Base-by-base conservation (phyloP, 2,888 invertebrate genomes). In the Agonum fuliginosum region DNA sequence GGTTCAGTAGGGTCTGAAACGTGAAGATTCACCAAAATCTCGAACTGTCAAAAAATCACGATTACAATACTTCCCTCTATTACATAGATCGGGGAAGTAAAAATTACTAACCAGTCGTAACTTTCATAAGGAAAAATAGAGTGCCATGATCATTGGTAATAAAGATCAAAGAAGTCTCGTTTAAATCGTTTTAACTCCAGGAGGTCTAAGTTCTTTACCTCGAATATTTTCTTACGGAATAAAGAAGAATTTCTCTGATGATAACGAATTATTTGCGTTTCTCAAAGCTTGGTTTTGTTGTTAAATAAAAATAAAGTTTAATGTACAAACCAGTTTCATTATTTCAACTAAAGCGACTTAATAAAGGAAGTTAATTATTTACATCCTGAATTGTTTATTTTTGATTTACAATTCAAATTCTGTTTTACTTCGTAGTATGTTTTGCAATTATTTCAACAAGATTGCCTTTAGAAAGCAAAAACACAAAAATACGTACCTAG, bases 351-450 rank as follows among this genome's bases (percentile, higher is more conserved):
- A 62, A 17, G 54, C 22, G 54, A 54, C 54, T 62, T 62, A 62
- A 62, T 62, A 30, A 62, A 62, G 58, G 58, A 62, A 62, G 58
- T 62, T 62, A 62, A 62, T 62, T 62, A 62, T 34, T 30, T 14
- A 62, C 58, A 62, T 62, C 58, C 58, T 62, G 30, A 62, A 27
- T 62, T 62, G 30, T 30, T 17, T 62, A 62, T 62, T 62, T 62
- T 62, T 30, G 10, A 62, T 62, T 62, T 17, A 27, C 58, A 62
- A 62, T 62, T 62, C 30, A 62, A 62, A 62, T 62, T 3, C 8
- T 20, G 12, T 22, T 20, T 24, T 20, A 58, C 54, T 62, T 27
- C 17, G 17, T 62, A 12, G 14, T 12, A 34, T 30, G 17, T 30
- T 2, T 62, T 34, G 30, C 30, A 62, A 62, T 62, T 62, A 62